phyloP scores from a whole-genome alignment of 2,888 invertebrate genomes.

The Hypena proboscidalis region DNA sequence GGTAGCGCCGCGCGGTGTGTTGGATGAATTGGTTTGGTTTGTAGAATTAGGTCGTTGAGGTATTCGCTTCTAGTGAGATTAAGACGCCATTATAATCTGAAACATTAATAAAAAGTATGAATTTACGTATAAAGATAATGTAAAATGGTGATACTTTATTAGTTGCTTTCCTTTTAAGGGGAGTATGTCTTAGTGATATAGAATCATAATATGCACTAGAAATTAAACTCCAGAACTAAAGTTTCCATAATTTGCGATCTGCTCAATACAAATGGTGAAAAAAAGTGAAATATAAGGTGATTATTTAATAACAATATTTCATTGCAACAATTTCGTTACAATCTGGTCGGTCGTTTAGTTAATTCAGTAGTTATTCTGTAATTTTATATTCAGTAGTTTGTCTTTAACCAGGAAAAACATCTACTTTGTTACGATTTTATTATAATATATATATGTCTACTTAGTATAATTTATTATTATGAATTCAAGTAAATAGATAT shows the following conservation, averaged over 20 bases:
- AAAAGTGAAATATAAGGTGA: constrained; percentile 10
- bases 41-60: constrained; percentile 14
- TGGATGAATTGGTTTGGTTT: constrained; percentile 16
- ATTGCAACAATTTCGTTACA: constrained; percentile 14
- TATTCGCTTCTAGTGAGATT: too few species aligned
- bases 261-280: background rate
- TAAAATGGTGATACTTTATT: constrained; percentile 6
- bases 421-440: constrained; percentile 13
- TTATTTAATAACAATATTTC: constrained; percentile 13
- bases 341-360: constrained; percentile 12
- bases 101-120: constrained; percentile 14
- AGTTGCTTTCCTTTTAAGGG: constrained; percentile 13
- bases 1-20: constrained; percentile 16
- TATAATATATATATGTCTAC: constrained; percentile 13
- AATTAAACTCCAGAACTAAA: background rate
- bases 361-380: constrained; percentile 12
- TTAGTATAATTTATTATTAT: constrained; percentile 18
- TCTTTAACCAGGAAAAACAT: too few species aligned
- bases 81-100: too few species aligned
- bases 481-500: constrained; percentile 8
- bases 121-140: constrained; percentile 13
- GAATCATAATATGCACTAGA: constrained; percentile 11
- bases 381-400: constrained; percentile 9
- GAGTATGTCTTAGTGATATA: constrained; percentile 16
- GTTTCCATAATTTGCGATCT: too few species aligned